Conservation (phyloP, 92 coral and sea anemone genomes). For the Epizoanthus rinbou region DNA sequence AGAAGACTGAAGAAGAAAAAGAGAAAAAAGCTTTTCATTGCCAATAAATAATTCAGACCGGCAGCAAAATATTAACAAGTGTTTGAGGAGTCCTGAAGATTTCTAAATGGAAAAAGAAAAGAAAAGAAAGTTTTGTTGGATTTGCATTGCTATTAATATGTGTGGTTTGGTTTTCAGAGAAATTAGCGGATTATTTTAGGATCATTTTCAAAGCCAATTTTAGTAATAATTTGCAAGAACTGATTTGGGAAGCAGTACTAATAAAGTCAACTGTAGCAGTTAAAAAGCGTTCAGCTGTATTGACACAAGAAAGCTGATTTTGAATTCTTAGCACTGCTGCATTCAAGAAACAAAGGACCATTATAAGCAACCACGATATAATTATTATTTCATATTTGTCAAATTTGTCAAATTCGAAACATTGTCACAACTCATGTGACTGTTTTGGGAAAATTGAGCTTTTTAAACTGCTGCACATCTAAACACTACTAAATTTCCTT, state of each 20-base stretch:
- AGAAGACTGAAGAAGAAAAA: too few relatives aligned
- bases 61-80: too few relatives aligned
- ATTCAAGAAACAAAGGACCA: constrained; percentile 1
- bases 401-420: constrained; percentile 27
- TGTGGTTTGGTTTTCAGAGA: not conserved
- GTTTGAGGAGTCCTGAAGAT: too few relatives aligned
- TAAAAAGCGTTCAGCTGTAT: constrained; percentile 62
- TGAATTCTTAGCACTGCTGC: constrained; percentile 15
- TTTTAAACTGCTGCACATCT: not conserved
- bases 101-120: too few relatives aligned
- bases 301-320: constrained; percentile 49
- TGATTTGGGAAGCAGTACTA: not conserved
- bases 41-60: too few relatives aligned
- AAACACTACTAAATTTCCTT: not conserved
- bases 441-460: not conserved
- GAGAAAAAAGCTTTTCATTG: too few relatives aligned
- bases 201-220: not conserved
- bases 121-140: too few relatives aligned
- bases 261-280: constrained; percentile 3
- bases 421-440: not conserved
- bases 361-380: constrained; percentile 3
- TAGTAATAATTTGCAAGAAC: not conserved
- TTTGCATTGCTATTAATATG: not conserved
- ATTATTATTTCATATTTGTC: not conserved
- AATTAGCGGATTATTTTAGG: not conserved